Base-by-base conservation (phyloP, 1,140 invertebrate genomes). In the Drosophila bifasciata region DNA sequence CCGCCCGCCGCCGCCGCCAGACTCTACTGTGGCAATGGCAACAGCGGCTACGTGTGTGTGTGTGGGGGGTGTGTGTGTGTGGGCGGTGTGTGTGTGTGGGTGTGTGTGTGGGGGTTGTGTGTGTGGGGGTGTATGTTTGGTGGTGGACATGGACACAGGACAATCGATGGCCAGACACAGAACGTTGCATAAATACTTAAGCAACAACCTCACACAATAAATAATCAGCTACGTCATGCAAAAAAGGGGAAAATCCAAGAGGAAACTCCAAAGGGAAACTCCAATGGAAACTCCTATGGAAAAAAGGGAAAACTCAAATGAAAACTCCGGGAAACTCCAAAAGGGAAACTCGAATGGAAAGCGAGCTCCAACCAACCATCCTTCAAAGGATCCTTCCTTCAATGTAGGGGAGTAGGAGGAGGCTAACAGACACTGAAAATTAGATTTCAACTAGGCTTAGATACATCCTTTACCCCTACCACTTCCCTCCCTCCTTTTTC, bases 141-240 rank as follows among this genome's bases (percentile, higher is more conserved):
- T 19, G 48, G 21, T 11, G 46, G 11, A 28, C 70, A 74, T 68
- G 46, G 11, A 28, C 70, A 74, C 73, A 80, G 53, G 53, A 84
- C 79, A 83, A 77, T 61, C 69, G 62, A 3, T 2, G 53, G 59
- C 52, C 73, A 76, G 68, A 80, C 59, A 68, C 62, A 21, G 7
- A 36, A 36, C 79, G 55, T 71, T 61, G 45, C 48, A 76, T 76
- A 76, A 76, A 76, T 68, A 68, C 55, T 68, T 61, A 67, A 69
- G 63, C 75, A 74, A 75, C 83, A 86, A 81, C 73, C 83, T 88
- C 77, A 69, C 80, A 85, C 81, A 85, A 85, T 85, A 85, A 86
- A 85, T 85, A 85, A 85, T 77, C 76, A 77, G 81, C 81, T 73
- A 74, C 74, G 81, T 85, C 81, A 85, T 85, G 81, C 81, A 43